A percentile compares a stretch with the other conserved stretches of the same genome.
These are phyloP conservation scores for Cheilosia impressa DNA, from an alignment of 2,888 invertebrate genomes.

Conservation along the genomic window DNA sequence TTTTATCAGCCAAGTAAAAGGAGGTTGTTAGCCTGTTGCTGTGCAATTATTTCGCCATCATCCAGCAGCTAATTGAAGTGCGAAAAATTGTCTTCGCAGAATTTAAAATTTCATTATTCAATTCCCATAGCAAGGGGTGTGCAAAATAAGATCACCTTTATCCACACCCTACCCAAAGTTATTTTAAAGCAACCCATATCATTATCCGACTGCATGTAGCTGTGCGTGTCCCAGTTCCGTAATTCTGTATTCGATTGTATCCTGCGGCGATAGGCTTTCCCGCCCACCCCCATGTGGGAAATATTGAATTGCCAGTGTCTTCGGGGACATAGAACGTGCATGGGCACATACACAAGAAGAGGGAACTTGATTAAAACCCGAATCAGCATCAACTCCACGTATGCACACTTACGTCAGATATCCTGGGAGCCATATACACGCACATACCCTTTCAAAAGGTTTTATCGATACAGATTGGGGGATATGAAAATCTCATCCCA, in stretches of 20 bases:
- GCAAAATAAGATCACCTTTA: conserved; percentile 5
- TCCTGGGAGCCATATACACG: conserved; percentile 34
- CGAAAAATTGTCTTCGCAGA: conserved; percentile 19
- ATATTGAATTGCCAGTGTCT: conserved; percentile 67
- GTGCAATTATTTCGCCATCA: conserved; percentile 1
- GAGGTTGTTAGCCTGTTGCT: neutral
- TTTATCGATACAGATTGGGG: conserved; percentile 57
- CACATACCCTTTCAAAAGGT: conserved; percentile 38
- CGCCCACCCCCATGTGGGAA: conserved; percentile 47
- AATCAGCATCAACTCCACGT: conserved; percentile 56
- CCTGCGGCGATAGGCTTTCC: conserved; percentile 57
- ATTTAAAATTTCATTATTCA: conserved; percentile 35
- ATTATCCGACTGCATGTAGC: conserved; percentile 21
- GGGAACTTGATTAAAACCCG: conserved; percentile 70
- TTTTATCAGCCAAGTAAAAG: neutral
- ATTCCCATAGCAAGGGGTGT: conserved; percentile 19
- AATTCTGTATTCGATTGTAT: conserved; percentile 56
- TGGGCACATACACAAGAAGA: conserved; percentile 33
- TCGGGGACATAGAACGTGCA: conserved; percentile 54
- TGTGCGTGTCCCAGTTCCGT: conserved; percentile 21
- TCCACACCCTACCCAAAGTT: conserved; percentile 27
- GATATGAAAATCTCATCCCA: conserved; percentile 52
- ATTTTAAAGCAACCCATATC: conserved; percentile 58
- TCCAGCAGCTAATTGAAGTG: conserved; percentile 21
- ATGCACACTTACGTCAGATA: conserved; percentile 52